Conservation (phyloP, 2,113 vertebrate genomes). For the Gadus macrocephalus region DNA sequence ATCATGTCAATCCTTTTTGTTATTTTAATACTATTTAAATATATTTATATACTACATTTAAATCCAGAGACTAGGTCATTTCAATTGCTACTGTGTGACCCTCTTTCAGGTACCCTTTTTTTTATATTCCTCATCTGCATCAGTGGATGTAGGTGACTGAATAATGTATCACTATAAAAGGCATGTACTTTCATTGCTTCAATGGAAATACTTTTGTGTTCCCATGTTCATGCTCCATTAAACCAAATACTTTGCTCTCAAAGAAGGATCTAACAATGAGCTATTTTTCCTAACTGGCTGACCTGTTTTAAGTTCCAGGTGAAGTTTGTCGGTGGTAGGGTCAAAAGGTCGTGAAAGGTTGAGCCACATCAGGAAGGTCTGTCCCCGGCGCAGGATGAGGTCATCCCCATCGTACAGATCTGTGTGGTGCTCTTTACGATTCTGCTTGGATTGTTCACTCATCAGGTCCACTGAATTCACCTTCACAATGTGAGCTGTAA, state of each 20-base stretch:
- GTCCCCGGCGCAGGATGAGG: constrained; percentile 70
- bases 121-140: not conserved
- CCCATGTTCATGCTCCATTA: not conserved
- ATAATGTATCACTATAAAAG: not conserved
- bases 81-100: too few species aligned
- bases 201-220: not conserved
- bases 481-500: constrained; percentile 66
- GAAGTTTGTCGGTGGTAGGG: constrained; percentile 63
- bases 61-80: too few species aligned
- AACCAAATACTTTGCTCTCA: not conserved
- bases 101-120: too few species aligned
- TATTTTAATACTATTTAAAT: too few species aligned
- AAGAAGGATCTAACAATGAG: not conserved
- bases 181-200: not conserved
- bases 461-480: constrained; percentile 75
- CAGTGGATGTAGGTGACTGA: not conserved
- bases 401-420: constrained; percentile 64
- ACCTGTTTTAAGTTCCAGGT: constrained; percentile 79
- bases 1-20: too few species aligned
- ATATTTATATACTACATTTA: too few species aligned
- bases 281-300: constrained; percentile 9
- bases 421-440: constrained; percentile 77
- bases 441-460: constrained; percentile 58
- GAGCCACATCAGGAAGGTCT: constrained; percentile 75
- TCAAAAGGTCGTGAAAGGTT: constrained; percentile 71